A percentile compares a stretch with the other conserved stretches of the same genome.
phyloP scores from a whole-genome alignment of 2,113 vertebrate species.

The Hippocampus abdominalis region DNA sequence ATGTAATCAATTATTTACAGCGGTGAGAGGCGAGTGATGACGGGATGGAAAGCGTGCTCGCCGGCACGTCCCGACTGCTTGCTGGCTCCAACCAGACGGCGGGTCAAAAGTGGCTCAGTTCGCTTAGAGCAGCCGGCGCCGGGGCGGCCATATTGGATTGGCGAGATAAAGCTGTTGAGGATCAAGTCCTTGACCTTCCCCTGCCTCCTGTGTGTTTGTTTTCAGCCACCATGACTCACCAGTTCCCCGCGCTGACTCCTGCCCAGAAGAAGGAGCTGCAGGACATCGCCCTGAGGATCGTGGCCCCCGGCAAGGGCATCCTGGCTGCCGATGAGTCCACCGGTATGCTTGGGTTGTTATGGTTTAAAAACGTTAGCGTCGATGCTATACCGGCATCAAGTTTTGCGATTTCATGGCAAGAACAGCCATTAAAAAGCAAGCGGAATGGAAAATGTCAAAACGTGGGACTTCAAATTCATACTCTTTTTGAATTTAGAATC shows the following conservation, averaged over 20 bases:
- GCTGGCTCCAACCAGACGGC: background rate
- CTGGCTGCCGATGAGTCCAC: conserved; percentile 96
- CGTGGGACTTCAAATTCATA: no score
- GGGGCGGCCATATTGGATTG: conserved; percentile 6
- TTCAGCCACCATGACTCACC: conserved; percentile 85
- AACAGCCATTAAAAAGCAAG: no score
- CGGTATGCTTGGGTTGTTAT: conserved; percentile 62
- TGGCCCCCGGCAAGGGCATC: conserved; percentile 92
- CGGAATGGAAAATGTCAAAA: no score
- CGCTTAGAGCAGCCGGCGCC: no score
- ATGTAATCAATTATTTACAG: conserved; percentile 55
- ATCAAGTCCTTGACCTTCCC: conserved; percentile 4
- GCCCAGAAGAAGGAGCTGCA: conserved; percentile 96
- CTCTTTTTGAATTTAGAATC: no score
- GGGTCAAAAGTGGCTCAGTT: background rate
- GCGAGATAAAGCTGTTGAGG: background rate
- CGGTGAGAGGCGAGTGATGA: conserved; percentile 22
- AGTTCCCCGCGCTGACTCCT: conserved; percentile 84
- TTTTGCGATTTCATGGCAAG: no score
- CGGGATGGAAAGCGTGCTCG: conserved; percentile 12
- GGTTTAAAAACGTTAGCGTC: background rate
- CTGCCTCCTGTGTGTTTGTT: conserved; percentile 8
- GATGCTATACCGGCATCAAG: no score
- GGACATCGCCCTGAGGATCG: conserved; percentile 86
- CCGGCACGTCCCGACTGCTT: conserved; percentile 1